Percentiles rank a stretch among this genome's conserved stretches.
Evolutionary conservation across 2,888 invertebrate genomes (phyloP).

Genomic region (Serrognathus titanus): DNA sequence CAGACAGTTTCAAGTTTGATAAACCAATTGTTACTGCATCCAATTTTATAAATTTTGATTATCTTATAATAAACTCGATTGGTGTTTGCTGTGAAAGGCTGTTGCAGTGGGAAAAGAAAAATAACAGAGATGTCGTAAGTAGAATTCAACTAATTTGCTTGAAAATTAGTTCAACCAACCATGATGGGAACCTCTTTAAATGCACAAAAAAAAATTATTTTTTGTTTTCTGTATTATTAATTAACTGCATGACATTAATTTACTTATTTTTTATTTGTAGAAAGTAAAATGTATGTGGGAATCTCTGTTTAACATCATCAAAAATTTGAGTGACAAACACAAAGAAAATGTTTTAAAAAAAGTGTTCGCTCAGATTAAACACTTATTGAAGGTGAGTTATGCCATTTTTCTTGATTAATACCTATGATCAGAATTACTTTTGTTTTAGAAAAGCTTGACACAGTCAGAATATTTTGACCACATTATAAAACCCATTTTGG

Average conservation of each 20-base stretch:
- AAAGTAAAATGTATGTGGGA: conserved; percentile 23
- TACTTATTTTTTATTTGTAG: conserved; percentile 6
- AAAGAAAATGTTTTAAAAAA: conserved; percentile 17
- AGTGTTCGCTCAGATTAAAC: conserved; percentile 5
- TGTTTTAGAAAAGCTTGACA: conserved; percentile 6
- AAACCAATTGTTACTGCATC: conserved; percentile 28
- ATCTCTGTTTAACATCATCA: conserved; percentile 18
- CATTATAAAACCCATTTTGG: conserved; percentile 9
- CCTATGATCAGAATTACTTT: not conserved
- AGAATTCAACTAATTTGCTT: too few species aligned
- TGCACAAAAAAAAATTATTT: too few species aligned
- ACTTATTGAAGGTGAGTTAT: conserved; percentile 11
- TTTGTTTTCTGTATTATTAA: too few species aligned
- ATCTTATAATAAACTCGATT: conserved; percentile 32
- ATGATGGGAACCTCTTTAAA: too few species aligned
- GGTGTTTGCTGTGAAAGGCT: conserved; percentile 31
- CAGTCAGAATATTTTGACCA: conserved; percentile 11
- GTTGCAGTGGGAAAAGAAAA: conserved; percentile 23
- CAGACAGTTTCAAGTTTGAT: conserved; percentile 24
- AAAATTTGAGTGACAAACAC: conserved; percentile 6
- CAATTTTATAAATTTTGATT: conserved; percentile 32
- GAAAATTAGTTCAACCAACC: too few species aligned
- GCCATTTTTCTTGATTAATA: not conserved
- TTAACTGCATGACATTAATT: too few species aligned
- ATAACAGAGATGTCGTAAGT: conserved; percentile 7